Percentiles rank a stretch among this genome's conserved stretches.
These are phyloP conservation scores for Lypha dubia DNA, from an alignment of 2,888 invertebrate species.

Conservation along the genomic window DNA sequence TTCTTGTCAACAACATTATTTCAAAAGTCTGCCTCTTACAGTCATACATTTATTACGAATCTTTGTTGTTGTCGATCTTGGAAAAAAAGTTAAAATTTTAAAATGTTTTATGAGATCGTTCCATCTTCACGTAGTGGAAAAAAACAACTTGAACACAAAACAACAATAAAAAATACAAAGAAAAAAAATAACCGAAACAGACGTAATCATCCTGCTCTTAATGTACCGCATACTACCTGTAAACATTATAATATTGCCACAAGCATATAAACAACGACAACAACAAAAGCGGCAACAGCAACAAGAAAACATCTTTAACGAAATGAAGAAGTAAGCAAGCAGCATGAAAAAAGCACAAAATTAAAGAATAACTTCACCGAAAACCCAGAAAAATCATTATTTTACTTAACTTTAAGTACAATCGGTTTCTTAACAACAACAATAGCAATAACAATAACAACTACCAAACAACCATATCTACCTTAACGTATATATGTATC, in stretches of 20 bases:
- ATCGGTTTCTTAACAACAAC: conserved; percentile 40
- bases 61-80: conserved; percentile 32
- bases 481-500: conserved; percentile 62
- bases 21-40: conserved; percentile 40
- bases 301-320: conserved; percentile 49
- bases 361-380: conserved; percentile 67
- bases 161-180: conserved; percentile 39
- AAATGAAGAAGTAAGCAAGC: conserved; percentile 53
- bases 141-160: conserved; percentile 42
- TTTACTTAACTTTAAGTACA: conserved; percentile 61
- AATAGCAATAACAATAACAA: conserved; percentile 18
- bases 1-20: conserved; percentile 26
- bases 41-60: conserved; percentile 44
- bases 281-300: conserved; percentile 23
- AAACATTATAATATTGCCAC: conserved; percentile 68
- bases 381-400: conserved; percentile 58
- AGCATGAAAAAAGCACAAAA: conserved; percentile 51
- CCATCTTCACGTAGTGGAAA: conserved; percentile 62
- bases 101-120: conserved; percentile 70
- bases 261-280: conserved; percentile 59
- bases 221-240: conserved; percentile 68
- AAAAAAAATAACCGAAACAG: conserved; percentile 53
- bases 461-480: conserved; percentile 46
- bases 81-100: conserved; percentile 55
- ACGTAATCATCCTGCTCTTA: conserved; percentile 67